Base-by-base conservation (phyloP, 2,888 invertebrate genomes). In the Drosophila testacea region DNA sequence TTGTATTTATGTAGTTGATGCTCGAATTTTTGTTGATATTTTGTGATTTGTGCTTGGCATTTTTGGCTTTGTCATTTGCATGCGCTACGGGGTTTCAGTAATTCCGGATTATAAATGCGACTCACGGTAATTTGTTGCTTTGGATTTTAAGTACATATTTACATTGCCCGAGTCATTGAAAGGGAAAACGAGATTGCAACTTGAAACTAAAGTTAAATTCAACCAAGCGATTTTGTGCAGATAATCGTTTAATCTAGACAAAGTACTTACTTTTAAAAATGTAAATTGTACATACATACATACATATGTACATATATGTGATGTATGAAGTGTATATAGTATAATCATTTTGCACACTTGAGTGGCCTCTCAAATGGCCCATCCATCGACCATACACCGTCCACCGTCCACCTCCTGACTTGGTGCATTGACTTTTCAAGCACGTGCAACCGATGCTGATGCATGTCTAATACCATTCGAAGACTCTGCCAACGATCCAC, bases 391-490 rank as follows among this genome's bases (percentile, higher is more conserved):
- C 16, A 16, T n/a, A n/a, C 22, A 22, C 2, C 22, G 22, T 22
- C 22, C 22, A 22, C 3, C 22, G 2, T 22, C 52, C 61, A 34
- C 32, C 46, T 10, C 36, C 59, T 7, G 11, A 22, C 27, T 44
- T 41, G 78, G 79, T 77, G 70, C 79, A 77, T 77, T 78, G 79
- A 78, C 79, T 77, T 70, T 55, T 42, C 47, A 67, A 48, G 80
- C 77, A 79, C 77, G 77, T 77, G 76, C 80, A 78, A 38, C 7
- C 74, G 59, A 73, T 57, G 78, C 69, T 55, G 75, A 78, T 76
- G 75, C 75, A 76, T 78, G 79, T 73, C 75, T 73, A 76, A 75
- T 75, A 67, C 34, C 61, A 32, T 60, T 59, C 52, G 39, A 30
- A 36, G 42, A 63, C 47, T 54, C 59, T 39, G 5, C 10, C 10